These are phyloP conservation scores for Pseudopleuronectes americanus DNA, from an alignment of 2,797 vertebrate species.

Conservation along the genomic window DNA sequence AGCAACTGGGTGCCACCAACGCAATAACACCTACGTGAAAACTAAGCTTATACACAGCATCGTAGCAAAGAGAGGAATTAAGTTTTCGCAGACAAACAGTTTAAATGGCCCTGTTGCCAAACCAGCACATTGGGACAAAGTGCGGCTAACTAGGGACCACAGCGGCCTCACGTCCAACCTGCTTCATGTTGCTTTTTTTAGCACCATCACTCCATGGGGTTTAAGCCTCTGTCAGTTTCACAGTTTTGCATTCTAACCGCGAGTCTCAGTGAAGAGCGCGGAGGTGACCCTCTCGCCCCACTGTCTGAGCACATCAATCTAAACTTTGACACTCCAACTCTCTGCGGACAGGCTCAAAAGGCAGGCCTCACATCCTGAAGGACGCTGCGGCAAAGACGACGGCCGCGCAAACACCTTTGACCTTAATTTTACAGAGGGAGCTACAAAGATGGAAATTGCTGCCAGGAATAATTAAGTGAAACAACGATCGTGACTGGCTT, in stretches of 20 bases:
- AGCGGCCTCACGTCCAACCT: too few species aligned
- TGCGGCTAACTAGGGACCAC: too few species aligned
- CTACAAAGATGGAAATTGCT: neutral
- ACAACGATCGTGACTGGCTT: neutral
- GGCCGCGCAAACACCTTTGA: constrained; percentile 1
- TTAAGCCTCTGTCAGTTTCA: constrained; percentile 9
- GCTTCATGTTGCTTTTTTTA: too few species aligned
- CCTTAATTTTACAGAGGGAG: constrained; percentile 3
- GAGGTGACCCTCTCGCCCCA: constrained; percentile 40
- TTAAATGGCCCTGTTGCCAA: too few species aligned
- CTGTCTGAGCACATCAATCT: constrained; percentile 64
- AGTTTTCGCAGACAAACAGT: too few species aligned
- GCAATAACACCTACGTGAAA: too few species aligned
- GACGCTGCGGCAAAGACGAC: constrained; percentile 23
- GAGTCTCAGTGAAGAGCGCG: constrained; percentile 50
- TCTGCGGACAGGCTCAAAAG: constrained; percentile 1
- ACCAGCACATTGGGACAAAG: too few species aligned
- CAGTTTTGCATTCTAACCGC: constrained; percentile 38
- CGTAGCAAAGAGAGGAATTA: too few species aligned
- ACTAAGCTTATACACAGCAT: too few species aligned
- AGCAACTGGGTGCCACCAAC: too few species aligned
- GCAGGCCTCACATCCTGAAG: constrained; percentile 9
- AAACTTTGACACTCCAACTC: constrained; percentile 55
- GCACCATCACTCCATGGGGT: too few species aligned
- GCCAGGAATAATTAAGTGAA: neutral